A percentile compares a stretch with the other conserved stretches of the same genome.
These are phyloP conservation scores for Neotoma lepida DNA, from an alignment of 2,113 vertebrate genomes.

Conservation along the genomic window DNA sequence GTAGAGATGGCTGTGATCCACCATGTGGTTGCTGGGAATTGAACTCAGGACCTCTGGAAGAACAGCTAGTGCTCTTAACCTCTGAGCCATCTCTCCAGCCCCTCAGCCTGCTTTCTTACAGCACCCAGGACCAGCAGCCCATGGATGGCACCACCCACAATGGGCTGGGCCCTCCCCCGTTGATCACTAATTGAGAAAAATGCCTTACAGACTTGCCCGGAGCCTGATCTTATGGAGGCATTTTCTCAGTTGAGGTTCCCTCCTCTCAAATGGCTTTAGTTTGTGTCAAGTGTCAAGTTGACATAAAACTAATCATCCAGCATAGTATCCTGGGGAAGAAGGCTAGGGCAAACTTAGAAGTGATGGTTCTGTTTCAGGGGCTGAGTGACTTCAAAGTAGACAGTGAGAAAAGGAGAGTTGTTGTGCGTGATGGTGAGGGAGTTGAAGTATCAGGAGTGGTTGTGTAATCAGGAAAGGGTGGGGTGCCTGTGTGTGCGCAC, in stretches of 20 bases:
- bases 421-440: not conserved
- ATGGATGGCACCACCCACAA: not conserved
- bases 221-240: not conserved
- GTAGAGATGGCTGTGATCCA: too few species aligned
- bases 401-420: not conserved
- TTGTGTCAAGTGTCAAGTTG: not conserved
- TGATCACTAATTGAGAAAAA: not conserved
- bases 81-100: too few species aligned
- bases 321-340: not conserved
- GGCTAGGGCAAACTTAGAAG: not conserved
- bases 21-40: too few species aligned
- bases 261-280: not conserved
- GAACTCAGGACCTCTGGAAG: too few species aligned
- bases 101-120: not conserved
- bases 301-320: not conserved
- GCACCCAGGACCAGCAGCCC: not conserved
- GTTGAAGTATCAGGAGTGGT: too few species aligned
- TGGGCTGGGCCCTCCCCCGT: not conserved
- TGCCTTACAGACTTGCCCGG: not conserved
- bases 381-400: not conserved
- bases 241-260: not conserved
- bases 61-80: too few species aligned
- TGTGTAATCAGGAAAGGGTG: too few species aligned
- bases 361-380: not conserved
- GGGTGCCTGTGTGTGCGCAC: too few species aligned